Evolutionary conservation across 2,113 vertebrate species (phyloP), one percentile per base, ranked within the genome.

Genomic region (Anguilla japonica): DNA sequence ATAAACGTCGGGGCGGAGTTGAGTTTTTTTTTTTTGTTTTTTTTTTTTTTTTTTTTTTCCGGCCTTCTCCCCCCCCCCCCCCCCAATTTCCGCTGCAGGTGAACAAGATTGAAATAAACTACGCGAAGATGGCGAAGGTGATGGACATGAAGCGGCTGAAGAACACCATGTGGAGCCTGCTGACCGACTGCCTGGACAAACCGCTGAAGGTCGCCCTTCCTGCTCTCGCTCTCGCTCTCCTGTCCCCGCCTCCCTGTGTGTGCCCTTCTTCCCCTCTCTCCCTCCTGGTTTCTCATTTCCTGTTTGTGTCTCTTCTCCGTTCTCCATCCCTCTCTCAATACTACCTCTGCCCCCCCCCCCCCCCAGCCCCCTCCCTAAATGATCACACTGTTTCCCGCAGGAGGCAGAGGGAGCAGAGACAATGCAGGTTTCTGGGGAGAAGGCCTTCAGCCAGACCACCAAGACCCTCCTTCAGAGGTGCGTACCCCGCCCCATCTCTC

Each of bases 141-240:
- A 98, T 99, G 97, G 98, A 99, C 92, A 98, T 99, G 97, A 98
- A 96, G 91, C 95, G 93, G 46, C 83, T 99, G 15, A 99, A 99
- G 91, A 95, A 81, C 86, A 96, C 57, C 91, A 99, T 98, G 97
- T 99, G 98, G 98, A 91, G 88, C n/a, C 91, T 98, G 50, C 92
- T 99, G 86, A 94, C 93, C 0, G 92, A 94, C 15, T 93, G 91
- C 78, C 90, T 89, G 29, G 92, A 93, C 26, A 94, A 94, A 63
- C 20, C 91, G 39, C 85, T 83, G 5, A 85, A 91, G 94, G 95
- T 95, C 81, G 83, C 39, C 83, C 60, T 2, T 18, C 29, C 53
- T 3, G 20, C 18, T 83, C 29, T 13, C 41, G 2, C 20, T 26
- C 2, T 67, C 39, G 4, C 34, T 79, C 75, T n/a, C 26, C 40